Base-by-base conservation (phyloP, 1,140 invertebrate genomes). In the Wasmannia auropunctata region DNA sequence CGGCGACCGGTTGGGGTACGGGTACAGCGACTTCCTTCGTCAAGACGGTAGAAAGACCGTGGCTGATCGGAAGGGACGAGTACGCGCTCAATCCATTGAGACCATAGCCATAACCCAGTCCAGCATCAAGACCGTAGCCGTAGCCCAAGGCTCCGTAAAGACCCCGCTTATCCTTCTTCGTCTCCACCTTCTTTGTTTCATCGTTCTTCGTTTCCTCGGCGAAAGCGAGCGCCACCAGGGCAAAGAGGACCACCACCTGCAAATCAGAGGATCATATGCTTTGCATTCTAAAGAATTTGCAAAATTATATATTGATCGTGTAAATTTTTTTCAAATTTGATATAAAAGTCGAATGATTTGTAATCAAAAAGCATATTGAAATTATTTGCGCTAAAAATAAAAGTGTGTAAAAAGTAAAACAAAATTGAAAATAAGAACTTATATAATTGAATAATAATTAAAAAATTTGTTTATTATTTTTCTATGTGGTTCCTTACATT, bases 1-100 rank as follows among this genome's bases (percentile, higher is more conserved):
- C 92, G 28, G 93, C 88, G 11, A 94, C 89, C 10, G 93, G 94
- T 63, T 94, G 94, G 0, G 94, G 86, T n/a, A 94, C 91, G 2
- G 94, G 92, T 14, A 95, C 94, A 56, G 93, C 81, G 3, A 94
- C 92, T 91, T 94, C 93, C 60, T 93, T 93, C 51, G 93, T 94
- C 83, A 95, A 83, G 34, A 94, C 87, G 37, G 93, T 93, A 58
- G 87, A 88, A 70, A 94, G 63, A 11, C 89, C 89, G 7, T 85
- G 74, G 62, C 16, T 75, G 43, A 75, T 3, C 11, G 90, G 85
- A 72, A 85, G 76, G 6, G 67, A 54, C 25, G 79, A 85, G 25
- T 77, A 77, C 34, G 74, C 19, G 58, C 4, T 40, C 25, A 85
- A 46, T 54, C 72, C 58, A 34, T 22, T 2, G 80, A 72, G 28